Base-by-base conservation (phyloP, 2,888 invertebrate species). In the Catocala nupta region DNA sequence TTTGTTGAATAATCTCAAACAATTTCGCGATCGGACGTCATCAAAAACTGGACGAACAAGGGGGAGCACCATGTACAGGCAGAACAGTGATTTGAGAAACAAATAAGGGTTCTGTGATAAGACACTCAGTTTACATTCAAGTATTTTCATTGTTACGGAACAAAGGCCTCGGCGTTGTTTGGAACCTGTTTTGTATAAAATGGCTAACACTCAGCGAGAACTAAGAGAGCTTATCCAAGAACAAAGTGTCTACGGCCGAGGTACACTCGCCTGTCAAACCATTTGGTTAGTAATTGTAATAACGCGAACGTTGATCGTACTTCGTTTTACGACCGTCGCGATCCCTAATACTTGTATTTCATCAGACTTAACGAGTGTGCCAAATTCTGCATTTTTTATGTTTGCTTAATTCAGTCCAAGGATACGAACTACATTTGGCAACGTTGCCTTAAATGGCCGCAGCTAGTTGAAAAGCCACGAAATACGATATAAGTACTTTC, bases 31-130 rank as follows among this genome's bases (percentile, higher is more conserved):
- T 75, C 51, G 68, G 68, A 75, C 69, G 60, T 67, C 65, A 68
- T 68, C 67, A 69, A 70, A 75, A 75, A 73, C 60, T 73, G 60
- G 55, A 72, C 60, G 66, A 76, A 76, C 72, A 73, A 75, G 63
- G 43, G 78, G 78, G 74, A 81, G 81, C 78, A 80, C 78, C 81
- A 83, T 84, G 78, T 83, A 78, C 84, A 88, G 82, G 84, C 84
- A 83, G 81, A 87, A 87, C 85, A 87, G 86, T 85, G 84, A 89
- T 89, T 85, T 82, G 77, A 76, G 82, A 83, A 88, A 88, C 90
- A 91, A 91, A 91, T 90, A 88, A 88, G 87, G 87, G 84, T 80
- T 81, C 80, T 71, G 80, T 80, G 90, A 90, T 91, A 91, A 91
- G 89, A 83, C 81, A 86, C 86, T 86, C 84, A 80, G 85, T 86